phyloP scores from a whole-genome alignment of 92 coral and sea anemone genomes.

The Epizoanthus stellaris region DNA sequence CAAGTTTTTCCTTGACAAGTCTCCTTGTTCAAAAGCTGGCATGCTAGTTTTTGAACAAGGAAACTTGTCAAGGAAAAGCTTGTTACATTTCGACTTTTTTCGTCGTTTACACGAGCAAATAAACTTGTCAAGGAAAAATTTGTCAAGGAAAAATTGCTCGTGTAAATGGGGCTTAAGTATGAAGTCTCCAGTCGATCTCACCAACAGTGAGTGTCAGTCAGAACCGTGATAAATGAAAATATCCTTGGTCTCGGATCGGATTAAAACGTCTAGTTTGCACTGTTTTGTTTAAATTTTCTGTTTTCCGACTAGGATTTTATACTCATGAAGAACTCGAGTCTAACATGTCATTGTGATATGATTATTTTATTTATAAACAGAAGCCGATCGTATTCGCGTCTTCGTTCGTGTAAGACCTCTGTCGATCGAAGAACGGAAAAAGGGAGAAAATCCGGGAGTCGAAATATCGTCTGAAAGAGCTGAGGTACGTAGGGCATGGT shows the following conservation, averaged over 20 bases:
- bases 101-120: too few relatives aligned
- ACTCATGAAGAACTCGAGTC: background rate
- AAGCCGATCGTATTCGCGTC: constrained; percentile 83
- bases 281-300: background rate
- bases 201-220: too few relatives aligned
- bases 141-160: too few relatives aligned
- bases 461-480: constrained; percentile 70
- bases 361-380: constrained; percentile 47
- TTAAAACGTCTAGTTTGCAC: background rate
- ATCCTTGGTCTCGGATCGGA: background rate
- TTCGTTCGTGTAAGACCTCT: constrained; percentile 89
- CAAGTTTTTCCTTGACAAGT: too few relatives aligned
- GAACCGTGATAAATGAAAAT: too few relatives aligned
- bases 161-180: too few relatives aligned
- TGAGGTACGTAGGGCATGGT: constrained; percentile 70
- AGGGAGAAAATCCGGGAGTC: constrained; percentile 81
- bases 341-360: background rate
- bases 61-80: too few relatives aligned
- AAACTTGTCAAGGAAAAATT: too few relatives aligned
- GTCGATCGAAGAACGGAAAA: constrained; percentile 69
- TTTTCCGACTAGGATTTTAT: background rate
- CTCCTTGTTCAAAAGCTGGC: too few relatives aligned
- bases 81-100: too few relatives aligned
- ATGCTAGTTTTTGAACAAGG: too few relatives aligned
- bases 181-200: too few relatives aligned